Base-by-base conservation (phyloP, 92 coral and sea anemone species). In the Parazoanthus atlanticus region DNA sequence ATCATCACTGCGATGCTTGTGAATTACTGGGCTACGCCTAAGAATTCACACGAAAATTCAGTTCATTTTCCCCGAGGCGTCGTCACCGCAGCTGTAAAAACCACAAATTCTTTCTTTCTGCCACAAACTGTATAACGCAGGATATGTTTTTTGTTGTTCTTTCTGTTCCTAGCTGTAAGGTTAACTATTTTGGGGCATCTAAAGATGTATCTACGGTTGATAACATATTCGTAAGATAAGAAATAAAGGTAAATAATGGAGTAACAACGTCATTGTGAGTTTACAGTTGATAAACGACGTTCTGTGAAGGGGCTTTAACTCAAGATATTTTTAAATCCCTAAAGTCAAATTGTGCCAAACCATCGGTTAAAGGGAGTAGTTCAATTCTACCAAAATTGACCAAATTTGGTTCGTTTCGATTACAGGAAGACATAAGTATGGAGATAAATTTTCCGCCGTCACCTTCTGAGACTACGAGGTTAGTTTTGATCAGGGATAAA, bases 361-460 rank as follows among this genome's bases (percentile, higher is more conserved):
- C 25, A 9, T 38, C 17, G 29, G 8, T 11, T n/a, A 46, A 41
- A 52, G 29, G 0, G 7, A 78, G 65, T 12, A 46, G 17, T 26
- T 6, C 16, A 32, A 17, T 29, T 40, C 32, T 3, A 38, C 52
- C 1, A 58, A 65, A 3, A 38, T 36, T 82, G 74, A 82, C 74
- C 86, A 82, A 82, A 82, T 82, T 82, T 58, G 86, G 86, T 32
- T 82, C 74, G 74, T 32, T 34, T 21, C 64, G 74, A 32, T 64
- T 6, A 65, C 52, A 61, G 52, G 56, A 61, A 61, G 31, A 36
- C 52, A 34, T 3, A 65, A 64, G 47, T 31, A 36, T 23, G 29
- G 19, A 64, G 71, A 21, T 61, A 36, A 36, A 0, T 16, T 78
- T 9, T 26, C 23, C 29, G 32, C 8, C 8, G 33, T 34, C 28